Evolutionary conservation across 2,888 invertebrate genomes (phyloP).

Genomic region (Yponomeuta evonymella): DNA sequence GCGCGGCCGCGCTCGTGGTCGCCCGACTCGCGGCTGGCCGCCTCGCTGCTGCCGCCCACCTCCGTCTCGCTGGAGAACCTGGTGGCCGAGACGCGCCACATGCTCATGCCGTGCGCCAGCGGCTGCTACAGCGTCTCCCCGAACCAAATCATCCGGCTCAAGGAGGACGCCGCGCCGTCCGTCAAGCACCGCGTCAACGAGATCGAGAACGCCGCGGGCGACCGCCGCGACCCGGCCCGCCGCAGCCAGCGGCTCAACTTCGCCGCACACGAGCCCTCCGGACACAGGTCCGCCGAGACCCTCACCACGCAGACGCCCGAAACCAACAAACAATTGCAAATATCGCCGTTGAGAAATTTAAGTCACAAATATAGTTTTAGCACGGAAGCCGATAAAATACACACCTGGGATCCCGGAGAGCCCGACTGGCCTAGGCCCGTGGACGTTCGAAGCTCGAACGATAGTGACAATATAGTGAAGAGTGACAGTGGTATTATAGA

Average conservation of each 20-base stretch:
- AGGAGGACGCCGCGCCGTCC: slow-evolving; percentile 78
- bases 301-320: slow-evolving; percentile 21
- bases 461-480: slow-evolving; percentile 66
- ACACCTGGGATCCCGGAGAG: slow-evolving; percentile 83
- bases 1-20: slow-evolving; percentile 84
- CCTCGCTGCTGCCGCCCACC: slow-evolving; percentile 76
- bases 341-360: slow-evolving; percentile 45
- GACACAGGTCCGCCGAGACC: slow-evolving; percentile 28
- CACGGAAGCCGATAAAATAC: slow-evolving; percentile 68
- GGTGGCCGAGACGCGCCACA: slow-evolving; percentile 81
- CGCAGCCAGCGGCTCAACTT: slow-evolving; percentile 44
- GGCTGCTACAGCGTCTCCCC: slow-evolving; percentile 94
- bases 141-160: slow-evolving; percentile 90
- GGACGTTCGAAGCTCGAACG: slow-evolving; percentile 26
- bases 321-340: slow-evolving; percentile 31
- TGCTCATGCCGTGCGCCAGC: slow-evolving; percentile 89
- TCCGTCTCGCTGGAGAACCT: slow-evolving; percentile 83
- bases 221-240: slow-evolving; percentile 40
- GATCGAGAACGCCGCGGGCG: slow-evolving; percentile 76
- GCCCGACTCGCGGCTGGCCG: slow-evolving; percentile 79
- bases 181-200: slow-evolving; percentile 85
- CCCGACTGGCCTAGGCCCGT: slow-evolving; percentile 32
- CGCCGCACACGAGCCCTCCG: slow-evolving; percentile 35
- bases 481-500: slow-evolving; percentile 71
- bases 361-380: slow-evolving; percentile 45